These are phyloP conservation scores for Porphyrio hochstetteri DNA, from an alignment of 2,113 vertebrate species.

Conservation along the genomic window DNA sequence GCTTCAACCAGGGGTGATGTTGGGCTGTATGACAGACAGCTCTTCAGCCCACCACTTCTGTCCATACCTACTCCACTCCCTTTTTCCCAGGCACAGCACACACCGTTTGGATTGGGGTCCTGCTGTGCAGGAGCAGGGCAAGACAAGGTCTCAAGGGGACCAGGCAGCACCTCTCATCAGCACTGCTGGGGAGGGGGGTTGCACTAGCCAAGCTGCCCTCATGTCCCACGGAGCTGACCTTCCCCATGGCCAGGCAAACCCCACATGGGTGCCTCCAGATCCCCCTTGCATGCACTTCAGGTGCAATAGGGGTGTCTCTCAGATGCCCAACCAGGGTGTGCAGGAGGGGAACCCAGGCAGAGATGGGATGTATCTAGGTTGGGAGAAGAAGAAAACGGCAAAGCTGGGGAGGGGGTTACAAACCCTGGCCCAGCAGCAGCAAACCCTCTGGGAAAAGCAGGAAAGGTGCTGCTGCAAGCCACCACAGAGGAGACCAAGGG, in stretches of 20 bases:
- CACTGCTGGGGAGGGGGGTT: neutral
- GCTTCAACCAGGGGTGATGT: neutral
- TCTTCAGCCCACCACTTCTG: neutral
- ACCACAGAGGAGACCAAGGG: neutral
- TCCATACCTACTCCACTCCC: neutral
- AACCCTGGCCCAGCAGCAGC: neutral
- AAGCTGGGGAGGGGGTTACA: neutral
- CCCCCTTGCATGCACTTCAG: neutral
- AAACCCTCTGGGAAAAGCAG: neutral
- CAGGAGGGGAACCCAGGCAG: neutral
- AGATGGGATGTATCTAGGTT: rapidly evolving
- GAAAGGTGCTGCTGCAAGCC: neutral
- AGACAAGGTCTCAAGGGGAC: neutral
- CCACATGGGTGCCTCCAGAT: neutral
- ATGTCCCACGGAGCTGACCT: neutral
- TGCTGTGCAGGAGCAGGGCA: neutral
- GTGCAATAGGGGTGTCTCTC: neutral
- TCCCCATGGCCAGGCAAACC: neutral
- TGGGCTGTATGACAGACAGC: neutral
- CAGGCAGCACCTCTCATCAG: neutral
- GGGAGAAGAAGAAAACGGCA: neutral
- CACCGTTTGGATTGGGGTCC: neutral
- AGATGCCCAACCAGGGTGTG: neutral
- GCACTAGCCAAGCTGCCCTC: neutral
- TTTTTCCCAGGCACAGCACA: neutral